Evolutionary conservation across 1,140 invertebrate genomes (phyloP), one percentile per base, ranked within the genome.

Genomic region (Drosophila nigrodunni): DNA sequence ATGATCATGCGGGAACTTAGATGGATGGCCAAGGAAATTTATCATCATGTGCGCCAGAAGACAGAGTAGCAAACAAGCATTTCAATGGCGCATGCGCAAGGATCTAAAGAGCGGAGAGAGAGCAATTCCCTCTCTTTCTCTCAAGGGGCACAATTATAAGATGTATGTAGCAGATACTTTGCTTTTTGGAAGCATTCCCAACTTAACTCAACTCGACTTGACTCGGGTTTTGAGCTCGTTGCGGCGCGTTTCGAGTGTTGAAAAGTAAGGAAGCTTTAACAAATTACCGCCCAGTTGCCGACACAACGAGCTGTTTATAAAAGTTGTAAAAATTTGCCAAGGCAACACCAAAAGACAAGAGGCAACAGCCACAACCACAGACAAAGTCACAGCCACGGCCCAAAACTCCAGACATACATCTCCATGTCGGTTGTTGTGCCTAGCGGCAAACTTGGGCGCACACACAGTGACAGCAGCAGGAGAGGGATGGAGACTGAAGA

Each of bases 201-300:
- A 21, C 18, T 41, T 2, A 13, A 13, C 41, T 43, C 41, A n/a
- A 13, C 41, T 43, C 34, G 6, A 35, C 15, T 9, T 11, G 6
- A n/a, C 35, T 58, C 18, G 30, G 10, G 25, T 25, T 25, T 39
- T 13, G 13, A 13, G 37, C 41, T 57, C 11, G 41, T 47, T 49
- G 46, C 64, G 71, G 64, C 50, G 55, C 35, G 54, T 46, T 50
- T 75, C 46, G 77, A 86, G 90, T 92, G 90, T 90, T 92, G 90
- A 92, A 91, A 91, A 92, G 90, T 91, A 92, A 91, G 88, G 90
- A 92, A 92, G 90, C 87, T 82, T 91, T 90, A 91, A 90, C 90
- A 92, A 92, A 92, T 92, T 92, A 91, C 90, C 90, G 90, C 86
- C 90, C 90, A 82, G 77, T 88, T 78, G 80, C 78, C 80, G 66